Percentiles rank a stretch among this genome's conserved stretches.
Evolutionary conservation across 2,113 vertebrate genomes (phyloP).

Genomic region (Bombycilla garrulus): DNA sequence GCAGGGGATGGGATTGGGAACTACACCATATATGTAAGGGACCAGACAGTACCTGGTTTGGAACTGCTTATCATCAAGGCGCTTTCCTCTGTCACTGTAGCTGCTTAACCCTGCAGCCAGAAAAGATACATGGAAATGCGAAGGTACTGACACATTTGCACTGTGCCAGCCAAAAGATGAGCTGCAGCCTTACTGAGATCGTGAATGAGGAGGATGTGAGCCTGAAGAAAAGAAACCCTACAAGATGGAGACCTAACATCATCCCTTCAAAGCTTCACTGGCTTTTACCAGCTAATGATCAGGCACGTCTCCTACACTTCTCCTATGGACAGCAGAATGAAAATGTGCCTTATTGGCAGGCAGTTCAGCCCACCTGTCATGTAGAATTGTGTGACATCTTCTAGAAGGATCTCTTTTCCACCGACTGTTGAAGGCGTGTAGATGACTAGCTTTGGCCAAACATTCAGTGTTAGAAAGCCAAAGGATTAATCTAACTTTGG

Average conservation of each 20-base stretch:
- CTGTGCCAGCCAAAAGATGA: not conserved
- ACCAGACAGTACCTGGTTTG: not conserved
- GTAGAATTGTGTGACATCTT: not conserved
- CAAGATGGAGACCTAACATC: not conserved
- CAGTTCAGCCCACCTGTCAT: not conserved
- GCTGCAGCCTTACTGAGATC: not conserved
- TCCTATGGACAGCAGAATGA: not conserved
- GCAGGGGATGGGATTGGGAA: not conserved
- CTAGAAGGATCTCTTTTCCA: not conserved
- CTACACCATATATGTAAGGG: not conserved
- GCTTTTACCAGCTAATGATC: not conserved
- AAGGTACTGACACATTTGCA: not conserved
- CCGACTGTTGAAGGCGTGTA: not conserved
- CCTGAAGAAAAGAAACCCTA: not conserved
- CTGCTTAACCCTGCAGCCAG: not conserved
- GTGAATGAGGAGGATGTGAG: not conserved
- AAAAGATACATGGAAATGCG: rapidly evolving
- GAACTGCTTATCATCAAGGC: not conserved
- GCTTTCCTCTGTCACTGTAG: not conserved
- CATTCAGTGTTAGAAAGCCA: not conserved
- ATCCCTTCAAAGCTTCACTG: not conserved
- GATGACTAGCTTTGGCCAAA: not conserved
- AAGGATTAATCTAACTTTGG: not conserved
- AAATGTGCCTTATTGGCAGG: not conserved
- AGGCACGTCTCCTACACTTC: not conserved